Conservation (phyloP, 2,888 invertebrate species). For the Trilocha varians region DNA sequence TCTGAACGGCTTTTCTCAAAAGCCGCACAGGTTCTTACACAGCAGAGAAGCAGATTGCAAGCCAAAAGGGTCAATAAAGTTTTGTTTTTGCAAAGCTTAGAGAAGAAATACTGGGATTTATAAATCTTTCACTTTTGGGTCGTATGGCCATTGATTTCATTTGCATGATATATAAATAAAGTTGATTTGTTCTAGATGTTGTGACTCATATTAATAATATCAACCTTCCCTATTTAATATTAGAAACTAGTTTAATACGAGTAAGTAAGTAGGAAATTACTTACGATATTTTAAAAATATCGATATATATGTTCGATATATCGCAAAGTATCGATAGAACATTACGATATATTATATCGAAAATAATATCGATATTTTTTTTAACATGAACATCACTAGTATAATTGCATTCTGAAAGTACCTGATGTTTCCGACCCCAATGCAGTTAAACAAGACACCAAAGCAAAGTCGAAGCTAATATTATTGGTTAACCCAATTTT, state of each 20-base stretch:
- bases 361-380: slow-evolving; percentile 12
- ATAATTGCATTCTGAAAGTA: too few species aligned
- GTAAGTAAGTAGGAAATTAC: slow-evolving; percentile 4
- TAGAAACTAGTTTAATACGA: slow-evolving; percentile 10
- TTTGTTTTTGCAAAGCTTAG: slow-evolving; percentile 15
- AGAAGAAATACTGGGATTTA: slow-evolving; percentile 15
- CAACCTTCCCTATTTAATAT: slow-evolving; percentile 11
- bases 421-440: too few species aligned
- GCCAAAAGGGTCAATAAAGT: slow-evolving; percentile 15
- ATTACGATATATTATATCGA: slow-evolving; percentile 14
- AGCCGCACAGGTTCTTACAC: slow-evolving; percentile 15
- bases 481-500: slow-evolving; percentile 9
- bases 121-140: too few species aligned
- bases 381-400: slow-evolving; percentile 7
- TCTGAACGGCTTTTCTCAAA: slow-evolving; percentile 17
- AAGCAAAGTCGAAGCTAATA: slow-evolving; percentile 12
- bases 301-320: slow-evolving; percentile 17
- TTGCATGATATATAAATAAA: too few species aligned
- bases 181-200: slow-evolving; percentile 6
- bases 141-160: too few species aligned
- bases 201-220: slow-evolving; percentile 6
- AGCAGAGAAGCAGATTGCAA: slow-evolving; percentile 15
- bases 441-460: too few species aligned
- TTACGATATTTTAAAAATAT: slow-evolving; percentile 12
- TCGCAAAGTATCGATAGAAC: slow-evolving; percentile 15